phyloP scores from a whole-genome alignment of 2,888 invertebrate species.

The Conus canariensis region DNA sequence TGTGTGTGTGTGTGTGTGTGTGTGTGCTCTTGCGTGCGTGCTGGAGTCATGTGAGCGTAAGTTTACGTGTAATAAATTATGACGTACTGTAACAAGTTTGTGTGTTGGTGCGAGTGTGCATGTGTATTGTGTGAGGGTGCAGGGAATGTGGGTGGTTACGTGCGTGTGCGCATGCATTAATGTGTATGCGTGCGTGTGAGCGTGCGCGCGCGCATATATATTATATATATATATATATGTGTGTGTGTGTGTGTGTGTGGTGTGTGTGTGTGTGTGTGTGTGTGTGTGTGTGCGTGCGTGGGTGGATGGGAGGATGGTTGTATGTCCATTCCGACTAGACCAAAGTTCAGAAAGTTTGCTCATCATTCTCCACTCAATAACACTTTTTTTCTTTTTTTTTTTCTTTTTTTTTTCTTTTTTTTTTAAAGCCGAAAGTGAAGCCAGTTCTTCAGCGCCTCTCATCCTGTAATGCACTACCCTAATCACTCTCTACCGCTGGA shows the following conservation, averaged over 20 bases:
- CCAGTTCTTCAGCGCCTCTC: neutral
- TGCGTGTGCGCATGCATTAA: neutral
- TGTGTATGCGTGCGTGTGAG: too few relatives aligned
- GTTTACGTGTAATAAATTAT: too few relatives aligned
- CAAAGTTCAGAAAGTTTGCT: constrained; percentile 5
- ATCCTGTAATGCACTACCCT: neutral
- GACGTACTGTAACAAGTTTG: too few relatives aligned
- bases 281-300: neutral
- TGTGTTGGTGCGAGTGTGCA: neutral
- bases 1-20: too few relatives aligned
- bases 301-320: neutral
- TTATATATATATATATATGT: too few relatives aligned
- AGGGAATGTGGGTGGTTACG: neutral
- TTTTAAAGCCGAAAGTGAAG: neutral
- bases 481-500: neutral
- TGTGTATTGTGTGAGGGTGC: constrained; percentile 18
- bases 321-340: neutral
- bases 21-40: too few relatives aligned
- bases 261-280: too few relatives aligned
- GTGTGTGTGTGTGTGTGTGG: too few relatives aligned
- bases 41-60: too few relatives aligned
- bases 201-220: too few relatives aligned
- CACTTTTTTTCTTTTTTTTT: neutral
- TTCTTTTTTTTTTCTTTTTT: neutral
- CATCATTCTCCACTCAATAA: neutral